Evolutionary conservation across 2,888 invertebrate species (phyloP).

Genomic region (Ophioninae sp.): DNA sequence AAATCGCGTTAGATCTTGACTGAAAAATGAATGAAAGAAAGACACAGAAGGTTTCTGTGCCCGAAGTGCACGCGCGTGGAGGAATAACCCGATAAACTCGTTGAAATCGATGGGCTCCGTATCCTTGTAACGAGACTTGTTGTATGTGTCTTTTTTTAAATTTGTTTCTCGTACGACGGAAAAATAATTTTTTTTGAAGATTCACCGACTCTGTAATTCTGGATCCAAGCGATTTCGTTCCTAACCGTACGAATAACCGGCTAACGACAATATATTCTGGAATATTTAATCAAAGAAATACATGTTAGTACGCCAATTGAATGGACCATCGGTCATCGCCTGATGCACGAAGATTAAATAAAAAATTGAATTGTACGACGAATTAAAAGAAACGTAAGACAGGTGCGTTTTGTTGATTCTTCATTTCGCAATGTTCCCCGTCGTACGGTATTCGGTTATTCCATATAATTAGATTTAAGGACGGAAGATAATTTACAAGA

Average conservation of each 20-base stretch:
- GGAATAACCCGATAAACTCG: conserved; percentile 14
- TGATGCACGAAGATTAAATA: conserved; percentile 73
- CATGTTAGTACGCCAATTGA: conserved; percentile 75
- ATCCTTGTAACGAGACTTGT: conserved; percentile 21
- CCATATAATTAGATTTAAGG: no score
- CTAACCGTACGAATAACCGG: background rate
- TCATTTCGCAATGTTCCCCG: background rate
- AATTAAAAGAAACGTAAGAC: background rate
- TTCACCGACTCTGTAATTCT: conserved; percentile 56
- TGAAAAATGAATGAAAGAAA: conserved; percentile 54
- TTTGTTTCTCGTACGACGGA: background rate
- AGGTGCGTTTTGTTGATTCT: background rate
- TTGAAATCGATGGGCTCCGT: conserved; percentile 29
- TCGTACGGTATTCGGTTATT: background rate
- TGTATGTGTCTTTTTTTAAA: background rate
- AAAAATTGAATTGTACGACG: conserved; percentile 69
- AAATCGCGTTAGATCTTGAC: conserved; percentile 32
- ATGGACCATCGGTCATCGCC: conserved; percentile 70
- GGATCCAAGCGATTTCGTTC: conserved; percentile 65
- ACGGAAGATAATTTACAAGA: no score
- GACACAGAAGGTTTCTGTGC: conserved; percentile 25
- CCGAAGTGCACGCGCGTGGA: conserved; percentile 25
- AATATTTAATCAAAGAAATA: conserved; percentile 61
- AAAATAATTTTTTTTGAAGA: conserved; percentile 1
- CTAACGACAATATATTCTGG: conserved; percentile 29